Evolutionary conservation across 2,888 invertebrate genomes (phyloP).

Genomic region (Hololepta plana): DNA sequence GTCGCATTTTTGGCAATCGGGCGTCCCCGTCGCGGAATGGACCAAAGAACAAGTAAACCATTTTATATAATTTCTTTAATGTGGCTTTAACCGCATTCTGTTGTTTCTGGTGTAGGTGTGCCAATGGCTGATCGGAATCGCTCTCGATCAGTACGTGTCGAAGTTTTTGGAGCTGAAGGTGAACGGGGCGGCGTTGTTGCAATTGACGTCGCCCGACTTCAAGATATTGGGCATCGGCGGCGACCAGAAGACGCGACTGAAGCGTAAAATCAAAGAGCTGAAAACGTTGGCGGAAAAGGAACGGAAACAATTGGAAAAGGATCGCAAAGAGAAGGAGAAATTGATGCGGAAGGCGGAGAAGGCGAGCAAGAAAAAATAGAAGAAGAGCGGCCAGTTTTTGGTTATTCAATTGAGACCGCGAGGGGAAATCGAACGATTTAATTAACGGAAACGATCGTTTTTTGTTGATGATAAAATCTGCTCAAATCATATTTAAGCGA

Average conservation of each 20-base stretch:
- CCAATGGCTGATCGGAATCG: slow-evolving; percentile 72
- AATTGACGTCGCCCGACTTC: slow-evolving; percentile 79
- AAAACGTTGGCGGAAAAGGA: slow-evolving; percentile 55
- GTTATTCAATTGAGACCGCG: no score
- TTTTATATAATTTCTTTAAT: no score
- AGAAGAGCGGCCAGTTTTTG: no score
- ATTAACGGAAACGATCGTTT: slow-evolving; percentile 3
- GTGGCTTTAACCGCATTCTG: not conserved
- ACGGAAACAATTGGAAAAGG: slow-evolving; percentile 64
- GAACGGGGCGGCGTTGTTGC: slow-evolving; percentile 70
- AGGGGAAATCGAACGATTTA: no score
- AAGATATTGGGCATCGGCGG: slow-evolving; percentile 67
- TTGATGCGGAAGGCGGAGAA: slow-evolving; percentile 71
- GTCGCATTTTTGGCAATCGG: slow-evolving; percentile 47
- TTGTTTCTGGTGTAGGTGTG: no score
- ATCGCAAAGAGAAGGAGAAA: slow-evolving; percentile 66
- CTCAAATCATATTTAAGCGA: no score
- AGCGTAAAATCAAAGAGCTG: slow-evolving; percentile 71
- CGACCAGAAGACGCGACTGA: slow-evolving; percentile 68
- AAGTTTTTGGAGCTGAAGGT: slow-evolving; percentile 80
- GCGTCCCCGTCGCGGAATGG: slow-evolving; percentile 61
- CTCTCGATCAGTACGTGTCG: slow-evolving; percentile 72
- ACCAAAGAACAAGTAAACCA: slow-evolving; percentile 50
- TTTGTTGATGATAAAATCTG: no score
- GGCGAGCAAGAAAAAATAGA: slow-evolving; percentile 44